phyloP scores from a whole-genome alignment of 2,797 vertebrate genomes.

The Saxicola maurus region DNA sequence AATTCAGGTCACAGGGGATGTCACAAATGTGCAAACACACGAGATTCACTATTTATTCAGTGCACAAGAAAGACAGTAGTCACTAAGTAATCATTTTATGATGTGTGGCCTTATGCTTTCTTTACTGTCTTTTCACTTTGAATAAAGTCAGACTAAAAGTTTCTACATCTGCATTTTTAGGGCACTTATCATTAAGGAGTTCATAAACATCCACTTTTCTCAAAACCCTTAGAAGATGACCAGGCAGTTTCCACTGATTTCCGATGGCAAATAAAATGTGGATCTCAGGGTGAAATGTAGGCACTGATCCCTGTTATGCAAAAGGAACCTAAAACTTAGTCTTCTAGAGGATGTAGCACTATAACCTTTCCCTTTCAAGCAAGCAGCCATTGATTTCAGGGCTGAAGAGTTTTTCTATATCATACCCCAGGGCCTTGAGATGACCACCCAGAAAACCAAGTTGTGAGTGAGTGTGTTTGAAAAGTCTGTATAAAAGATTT shows the following conservation, averaged over 20 bases:
- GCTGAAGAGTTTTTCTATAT: not conserved
- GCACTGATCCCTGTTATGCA: not conserved
- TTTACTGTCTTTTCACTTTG: not conserved
- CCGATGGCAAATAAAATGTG: not conserved
- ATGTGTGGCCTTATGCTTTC: not conserved
- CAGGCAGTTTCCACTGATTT: not conserved
- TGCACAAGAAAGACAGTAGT: not conserved
- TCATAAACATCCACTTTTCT: not conserved
- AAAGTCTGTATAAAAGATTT: not conserved
- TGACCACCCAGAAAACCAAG: not conserved
- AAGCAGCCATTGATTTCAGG: not conserved
- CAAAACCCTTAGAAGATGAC: not conserved
- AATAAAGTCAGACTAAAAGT: not conserved
- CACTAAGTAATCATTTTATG: not conserved
- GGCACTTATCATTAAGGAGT: not conserved
- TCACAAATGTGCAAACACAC: not conserved
- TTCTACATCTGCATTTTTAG: not conserved
- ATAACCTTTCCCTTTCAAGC: not conserved
- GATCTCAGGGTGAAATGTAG: not conserved
- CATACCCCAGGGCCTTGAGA: not conserved
- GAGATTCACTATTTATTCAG: not conserved
- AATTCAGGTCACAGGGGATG: not conserved
- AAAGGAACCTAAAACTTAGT: not conserved
- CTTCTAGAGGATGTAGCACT: not conserved
- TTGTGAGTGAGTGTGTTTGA: not conserved